Evolutionary conservation across 2,888 invertebrate genomes (phyloP).

Genomic region (Tenthredo amoena): DNA sequence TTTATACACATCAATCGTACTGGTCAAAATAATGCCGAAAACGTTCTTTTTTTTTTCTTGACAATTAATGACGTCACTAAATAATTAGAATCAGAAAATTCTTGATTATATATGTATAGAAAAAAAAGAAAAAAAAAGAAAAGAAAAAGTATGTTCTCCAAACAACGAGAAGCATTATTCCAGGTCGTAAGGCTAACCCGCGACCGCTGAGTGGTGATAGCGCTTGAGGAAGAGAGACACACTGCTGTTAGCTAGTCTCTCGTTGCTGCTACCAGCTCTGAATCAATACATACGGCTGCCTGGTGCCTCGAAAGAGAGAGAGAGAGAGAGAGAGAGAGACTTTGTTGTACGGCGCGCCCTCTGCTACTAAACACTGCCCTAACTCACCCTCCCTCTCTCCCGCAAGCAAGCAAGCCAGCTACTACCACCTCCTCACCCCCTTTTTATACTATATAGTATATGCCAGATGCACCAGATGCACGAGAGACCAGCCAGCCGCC

Average conservation of each 20-base stretch:
- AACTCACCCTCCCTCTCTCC: not conserved
- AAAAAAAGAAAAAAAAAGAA: not conserved
- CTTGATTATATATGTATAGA: too few species aligned
- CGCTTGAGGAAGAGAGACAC: not conserved
- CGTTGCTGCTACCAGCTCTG: slow-evolving; percentile 44
- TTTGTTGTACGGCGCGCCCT: slow-evolving; percentile 9
- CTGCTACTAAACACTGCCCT: not conserved
- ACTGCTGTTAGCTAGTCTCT: not conserved
- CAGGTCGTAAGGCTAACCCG: not conserved
- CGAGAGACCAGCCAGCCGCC: not conserved
- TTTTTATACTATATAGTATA: not conserved
- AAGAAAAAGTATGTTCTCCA: not conserved
- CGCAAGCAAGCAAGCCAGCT: slow-evolving; percentile 2
- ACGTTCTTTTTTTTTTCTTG: too few species aligned
- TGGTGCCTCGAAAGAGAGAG: not conserved
- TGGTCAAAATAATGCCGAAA: too few species aligned
- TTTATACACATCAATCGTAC: too few species aligned
- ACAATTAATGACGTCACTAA: not conserved
- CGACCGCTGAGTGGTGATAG: slow-evolving; percentile 3
- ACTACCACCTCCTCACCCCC: slow-evolving; percentile 39
- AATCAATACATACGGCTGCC: slow-evolving; percentile 35
- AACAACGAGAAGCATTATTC: not conserved
- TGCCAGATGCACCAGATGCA: slow-evolving; percentile 48
- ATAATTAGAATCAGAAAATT: not conserved
- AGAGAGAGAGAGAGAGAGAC: not conserved